Conservation (phyloP, 2,888 invertebrate species). For the Stenichneumon culpator region DNA sequence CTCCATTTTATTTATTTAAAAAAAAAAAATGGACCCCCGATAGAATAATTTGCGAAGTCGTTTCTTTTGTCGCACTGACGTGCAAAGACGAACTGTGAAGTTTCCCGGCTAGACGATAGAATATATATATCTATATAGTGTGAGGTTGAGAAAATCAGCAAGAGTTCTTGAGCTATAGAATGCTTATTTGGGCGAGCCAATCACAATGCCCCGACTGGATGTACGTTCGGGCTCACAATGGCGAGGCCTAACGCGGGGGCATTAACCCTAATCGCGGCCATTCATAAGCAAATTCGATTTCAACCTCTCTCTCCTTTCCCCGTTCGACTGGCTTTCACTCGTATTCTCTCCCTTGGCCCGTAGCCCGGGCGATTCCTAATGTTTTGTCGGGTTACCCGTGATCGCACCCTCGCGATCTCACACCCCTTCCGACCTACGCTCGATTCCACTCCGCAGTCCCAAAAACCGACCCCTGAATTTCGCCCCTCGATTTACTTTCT, state of each 20-base stretch:
- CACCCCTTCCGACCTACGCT: conserved; percentile 46
- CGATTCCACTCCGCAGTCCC: conserved; percentile 19
- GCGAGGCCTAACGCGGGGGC: conserved; percentile 72
- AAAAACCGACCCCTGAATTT: conserved; percentile 47
- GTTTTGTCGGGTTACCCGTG: conserved; percentile 73
- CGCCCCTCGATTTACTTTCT: conserved; percentile 32
- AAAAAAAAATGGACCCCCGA: too few relatives aligned
- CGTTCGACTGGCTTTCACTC: conserved; percentile 59
- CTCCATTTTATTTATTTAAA: not conserved
- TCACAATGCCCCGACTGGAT: conserved; percentile 71
- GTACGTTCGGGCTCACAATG: conserved; percentile 73
- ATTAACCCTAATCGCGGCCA: conserved; percentile 79
- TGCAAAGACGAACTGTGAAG: not conserved
- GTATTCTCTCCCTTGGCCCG: conserved; percentile 27
- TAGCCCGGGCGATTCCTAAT: conserved; percentile 73
- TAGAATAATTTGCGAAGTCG: not conserved
- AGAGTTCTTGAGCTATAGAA: conserved; percentile 39
- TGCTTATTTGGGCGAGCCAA: conserved; percentile 60
- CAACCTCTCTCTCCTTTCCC: conserved; percentile 44
- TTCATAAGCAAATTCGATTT: conserved; percentile 80
- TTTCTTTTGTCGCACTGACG: conserved; percentile 1
- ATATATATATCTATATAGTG: not conserved
- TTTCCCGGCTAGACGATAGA: conserved; percentile 2
- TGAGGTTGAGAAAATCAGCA: conserved; percentile 11
- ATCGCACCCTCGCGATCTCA: conserved; percentile 55